Evolutionary conservation across 2,797 vertebrate species (phyloP).

Genomic region (Pelodytes ibericus): DNA sequence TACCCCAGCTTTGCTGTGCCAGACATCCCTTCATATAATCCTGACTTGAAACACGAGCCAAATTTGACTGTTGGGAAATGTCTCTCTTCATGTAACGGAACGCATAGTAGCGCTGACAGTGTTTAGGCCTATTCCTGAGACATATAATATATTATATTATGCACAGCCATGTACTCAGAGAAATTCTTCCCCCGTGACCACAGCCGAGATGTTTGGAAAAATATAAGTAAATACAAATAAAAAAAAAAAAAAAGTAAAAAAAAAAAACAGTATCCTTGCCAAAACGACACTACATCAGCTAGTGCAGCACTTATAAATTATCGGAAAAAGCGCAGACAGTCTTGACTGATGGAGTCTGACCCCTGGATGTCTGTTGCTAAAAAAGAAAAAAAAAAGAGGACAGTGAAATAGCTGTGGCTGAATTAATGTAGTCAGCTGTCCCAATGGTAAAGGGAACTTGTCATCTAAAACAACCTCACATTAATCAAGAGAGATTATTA

Average conservation of each 20-base stretch:
- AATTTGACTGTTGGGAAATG: not conserved
- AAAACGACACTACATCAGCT: not conserved
- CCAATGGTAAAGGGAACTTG: not conserved
- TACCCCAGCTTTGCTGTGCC: too few relatives aligned
- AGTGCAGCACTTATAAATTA: not conserved
- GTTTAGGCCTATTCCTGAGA: not conserved
- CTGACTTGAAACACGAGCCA: not conserved
- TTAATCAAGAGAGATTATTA: not conserved
- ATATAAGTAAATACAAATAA: not conserved
- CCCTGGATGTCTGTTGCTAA: not conserved
- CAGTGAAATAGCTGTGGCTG: not conserved
- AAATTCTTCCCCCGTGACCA: not conserved
- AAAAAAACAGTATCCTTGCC: not conserved
- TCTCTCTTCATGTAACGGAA: not conserved
- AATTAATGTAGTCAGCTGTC: not conserved
- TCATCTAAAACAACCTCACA: not conserved
- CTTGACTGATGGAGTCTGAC: not conserved
- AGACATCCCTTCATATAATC: too few relatives aligned
- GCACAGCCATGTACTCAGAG: not conserved
- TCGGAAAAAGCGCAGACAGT: not conserved
- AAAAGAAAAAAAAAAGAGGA: not conserved
- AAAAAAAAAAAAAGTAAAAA: too few relatives aligned
- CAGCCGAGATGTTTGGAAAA: not conserved
- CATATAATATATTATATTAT: not conserved
- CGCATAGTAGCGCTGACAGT: not conserved